Evolutionary conservation across 2,113 vertebrate genomes (phyloP).

Genomic region (Gymnarchus niloticus): DNA sequence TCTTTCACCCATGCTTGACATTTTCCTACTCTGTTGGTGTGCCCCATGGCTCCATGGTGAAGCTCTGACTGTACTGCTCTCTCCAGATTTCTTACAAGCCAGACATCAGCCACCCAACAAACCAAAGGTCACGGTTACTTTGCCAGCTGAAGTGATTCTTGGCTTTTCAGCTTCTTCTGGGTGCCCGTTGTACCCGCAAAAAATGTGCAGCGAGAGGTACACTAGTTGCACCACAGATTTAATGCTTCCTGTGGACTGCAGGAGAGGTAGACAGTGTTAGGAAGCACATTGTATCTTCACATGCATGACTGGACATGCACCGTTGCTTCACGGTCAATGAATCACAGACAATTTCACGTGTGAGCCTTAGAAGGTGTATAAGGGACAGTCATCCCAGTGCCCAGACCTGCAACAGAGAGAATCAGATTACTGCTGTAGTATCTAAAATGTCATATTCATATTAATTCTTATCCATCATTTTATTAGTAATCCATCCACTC

Average conservation of each 20-base stretch:
- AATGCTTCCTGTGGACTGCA: constrained; percentile 6
- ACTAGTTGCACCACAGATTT: constrained; percentile 44
- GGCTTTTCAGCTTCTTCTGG: constrained; percentile 39
- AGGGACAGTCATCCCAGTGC: not conserved
- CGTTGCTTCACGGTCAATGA: not conserved
- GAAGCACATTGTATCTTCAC: not conserved
- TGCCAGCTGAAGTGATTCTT: constrained; percentile 39
- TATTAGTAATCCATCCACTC: not conserved
- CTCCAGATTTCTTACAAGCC: constrained; percentile 31
- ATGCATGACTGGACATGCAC: not conserved
- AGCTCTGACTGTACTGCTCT: not conserved
- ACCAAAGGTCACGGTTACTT: constrained; percentile 33
- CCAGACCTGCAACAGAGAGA: not conserved
- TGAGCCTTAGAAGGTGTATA: not conserved
- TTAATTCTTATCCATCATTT: not conserved
- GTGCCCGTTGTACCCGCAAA: constrained; percentile 38
- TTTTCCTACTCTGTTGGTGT: not conserved
- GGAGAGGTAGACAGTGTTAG: not conserved
- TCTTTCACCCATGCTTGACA: not conserved
- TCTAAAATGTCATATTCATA: not conserved
- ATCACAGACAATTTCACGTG: constrained; percentile 13
- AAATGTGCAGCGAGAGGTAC: constrained; percentile 43
- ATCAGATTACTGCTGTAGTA: not conserved
- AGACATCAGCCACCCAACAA: constrained; percentile 31
- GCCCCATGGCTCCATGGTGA: constrained; percentile 17